Base-by-base conservation (phyloP, 2,113 vertebrate genomes). In the Antechinus flavipes region DNA sequence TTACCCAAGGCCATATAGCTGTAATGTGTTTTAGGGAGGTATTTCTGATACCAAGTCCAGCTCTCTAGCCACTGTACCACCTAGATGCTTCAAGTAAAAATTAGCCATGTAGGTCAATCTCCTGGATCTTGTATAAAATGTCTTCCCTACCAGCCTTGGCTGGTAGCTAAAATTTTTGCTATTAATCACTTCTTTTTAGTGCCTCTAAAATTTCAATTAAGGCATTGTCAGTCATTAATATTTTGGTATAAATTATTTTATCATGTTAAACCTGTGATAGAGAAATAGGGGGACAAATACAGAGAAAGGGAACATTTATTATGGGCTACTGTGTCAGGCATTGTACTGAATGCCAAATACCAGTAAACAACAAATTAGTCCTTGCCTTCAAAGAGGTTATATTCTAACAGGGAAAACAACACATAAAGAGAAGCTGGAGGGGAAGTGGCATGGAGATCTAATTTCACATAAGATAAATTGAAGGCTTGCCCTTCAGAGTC, bases 111-210 rank as follows among this genome's bases (percentile, higher is more conserved):
- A 8, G 55, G 7, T 54, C 47, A 47, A 12, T 5, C 49, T 54
- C 49, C 11, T 35, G 26, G 10, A 47, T 8, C 10, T 35, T 47
- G 8, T 12, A 54, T 19, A n/a, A 3, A 7, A 47, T 27, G 10
- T 35, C 22, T 55, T 16, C 35, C 89, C 47, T 19, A 7, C 35
- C 26, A n/a, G 50, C 76, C 50, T 53, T 93, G 27, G 26, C 61
- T 30, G 12, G 0, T 49, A n/a, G 53, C 47, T 52, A 50, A 47
- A 35, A 23, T 14, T 27, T 52, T 90, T 8, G 23, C 68, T 50
- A 12, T 25, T 49, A 61, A 58, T 54, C 52, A 7, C 25, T 95
- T 49, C 84, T 95, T 52, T n/a, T 90, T 94, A 93, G 58, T 54
- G n/a, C 19, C 52, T 93, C 22, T 9, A 46, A 90, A 92, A 49